Evolutionary conservation across 2,888 invertebrate genomes (phyloP), one percentile per base, ranked within the genome.

Genomic region (Altica lythri): DNA sequence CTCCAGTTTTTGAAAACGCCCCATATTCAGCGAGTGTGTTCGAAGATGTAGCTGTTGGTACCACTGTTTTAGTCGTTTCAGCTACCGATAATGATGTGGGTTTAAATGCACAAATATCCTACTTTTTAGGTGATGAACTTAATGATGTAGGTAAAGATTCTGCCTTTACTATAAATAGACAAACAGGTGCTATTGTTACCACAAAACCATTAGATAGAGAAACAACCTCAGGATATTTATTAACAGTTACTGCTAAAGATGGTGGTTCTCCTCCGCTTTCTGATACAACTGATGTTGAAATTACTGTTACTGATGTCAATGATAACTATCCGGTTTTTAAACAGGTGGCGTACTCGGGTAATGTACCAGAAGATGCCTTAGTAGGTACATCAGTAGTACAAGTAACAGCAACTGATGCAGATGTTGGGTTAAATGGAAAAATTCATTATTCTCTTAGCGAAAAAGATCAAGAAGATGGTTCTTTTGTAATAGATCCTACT

Each of bases 11-110:
- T 71, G 92, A 95, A 72, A 92, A 92, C 71, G 92, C 94, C 0
- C 95, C 95, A 0, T 96, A 96, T 71, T 86, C 90, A 1, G 89
- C 92, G 1, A 88, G 88, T 47, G 89, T 95, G 0, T 92, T 93
- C 69, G 98, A 99, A 80, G 95, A 97, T 76, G 90, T 93, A 0
- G 89, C 92, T 0, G 78, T 94, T 14, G 97, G 96, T 0, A 91
- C 92, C 0, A 95, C 95, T 0, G 93, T 98, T 0, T 79, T 95
- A 0, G 90, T 95, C 0, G 92, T 98, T 0, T 89, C 90, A 0
- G 96, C 98, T 0, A 88, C 89, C 0, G 98, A 98, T 73, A 90
- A 90, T 54, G 98, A 98, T 77, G 93, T 95, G 1, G 97, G 96
- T 0, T 84, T 94, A 38, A 98, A 98, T 78, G 96, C 96, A 0